Conservation (phyloP, 1,140 invertebrate species). For the Laupala kohalensis region DNA sequence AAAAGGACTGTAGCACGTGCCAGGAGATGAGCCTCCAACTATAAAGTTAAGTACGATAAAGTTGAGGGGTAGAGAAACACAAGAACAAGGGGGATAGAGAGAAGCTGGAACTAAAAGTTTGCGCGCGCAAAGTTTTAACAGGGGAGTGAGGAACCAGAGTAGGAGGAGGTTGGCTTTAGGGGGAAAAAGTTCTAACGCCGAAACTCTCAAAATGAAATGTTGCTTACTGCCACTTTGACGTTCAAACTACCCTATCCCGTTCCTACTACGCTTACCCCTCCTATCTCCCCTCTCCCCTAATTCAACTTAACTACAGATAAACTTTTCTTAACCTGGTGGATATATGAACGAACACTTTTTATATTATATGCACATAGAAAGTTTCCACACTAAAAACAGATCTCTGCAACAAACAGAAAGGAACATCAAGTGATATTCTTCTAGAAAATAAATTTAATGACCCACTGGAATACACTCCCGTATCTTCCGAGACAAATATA, state of each 20-base stretch:
- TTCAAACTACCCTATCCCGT: slow-evolving; percentile 5
- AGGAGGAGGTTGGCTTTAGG: background rate
- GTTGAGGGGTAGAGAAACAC: slow-evolving; percentile 9
- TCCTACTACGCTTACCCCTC: background rate
- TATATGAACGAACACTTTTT: background rate
- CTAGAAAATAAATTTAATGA: background rate
- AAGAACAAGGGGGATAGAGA: slow-evolving; percentile 6
- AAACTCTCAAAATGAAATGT: slow-evolving; percentile 15
- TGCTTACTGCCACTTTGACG: slow-evolving; percentile 12
- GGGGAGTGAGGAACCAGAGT: slow-evolving; percentile 4
- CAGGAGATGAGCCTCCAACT: slow-evolving; percentile 4
- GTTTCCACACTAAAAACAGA: background rate
- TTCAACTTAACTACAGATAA: slow-evolving; percentile 5
- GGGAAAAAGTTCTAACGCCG: slow-evolving; percentile 8
- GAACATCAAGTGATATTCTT: background rate
- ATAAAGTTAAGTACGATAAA: slow-evolving; percentile 11
- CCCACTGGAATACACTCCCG: background rate
- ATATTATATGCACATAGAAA: background rate
- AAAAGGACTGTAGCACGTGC: background rate
- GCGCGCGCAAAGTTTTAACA: slow-evolving; percentile 10
- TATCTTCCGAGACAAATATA: background rate
- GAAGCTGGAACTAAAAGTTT: slow-evolving; percentile 14
- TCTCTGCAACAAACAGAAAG: background rate
- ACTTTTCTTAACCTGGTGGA: slow-evolving; percentile 3
- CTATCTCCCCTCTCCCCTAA: background rate